Percentiles rank a stretch among this genome's conserved stretches.
Evolutionary conservation across 2,888 invertebrate genomes (phyloP).

Genomic region (Drosophila barbarae): DNA sequence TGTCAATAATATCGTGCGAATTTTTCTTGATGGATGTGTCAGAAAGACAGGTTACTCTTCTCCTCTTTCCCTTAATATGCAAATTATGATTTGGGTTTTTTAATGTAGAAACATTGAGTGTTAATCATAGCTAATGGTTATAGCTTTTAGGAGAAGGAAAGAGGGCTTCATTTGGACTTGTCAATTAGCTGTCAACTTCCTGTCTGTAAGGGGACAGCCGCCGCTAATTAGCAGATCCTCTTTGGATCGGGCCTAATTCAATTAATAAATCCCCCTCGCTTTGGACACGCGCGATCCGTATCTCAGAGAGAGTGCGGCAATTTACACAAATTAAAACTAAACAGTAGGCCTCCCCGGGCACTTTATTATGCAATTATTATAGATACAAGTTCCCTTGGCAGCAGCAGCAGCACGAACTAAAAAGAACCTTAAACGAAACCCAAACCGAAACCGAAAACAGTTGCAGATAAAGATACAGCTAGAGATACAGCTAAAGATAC

Average conservation of each 20-base stretch:
- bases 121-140: conserved; percentile 11
- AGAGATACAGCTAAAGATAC: conserved; percentile 15
- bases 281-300: conserved; percentile 49
- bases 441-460: conserved; percentile 26
- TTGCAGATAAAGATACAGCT: conserved; percentile 20
- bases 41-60: conserved; percentile 13
- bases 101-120: background rate
- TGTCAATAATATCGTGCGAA: conserved; percentile 73
- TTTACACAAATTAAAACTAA: conserved; percentile 46
- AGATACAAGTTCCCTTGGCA: conserved; percentile 15
- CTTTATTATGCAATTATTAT: conserved; percentile 45
- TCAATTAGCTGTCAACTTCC: conserved; percentile 71
- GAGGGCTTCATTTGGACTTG: conserved; percentile 22
- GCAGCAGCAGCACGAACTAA: conserved; percentile 16
- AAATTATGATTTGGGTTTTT: conserved; percentile 34
- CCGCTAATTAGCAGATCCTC: conserved; percentile 54
- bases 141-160: background rate
- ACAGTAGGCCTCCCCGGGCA: conserved; percentile 9
- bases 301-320: conserved; percentile 30
- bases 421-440: background rate
- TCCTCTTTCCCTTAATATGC: conserved; percentile 10
- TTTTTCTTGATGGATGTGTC: conserved; percentile 60
- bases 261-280: conserved; percentile 56
- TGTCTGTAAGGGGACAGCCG: conserved; percentile 37
- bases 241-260: conserved; percentile 59